These are phyloP conservation scores for Nebria salina DNA, from an alignment of 2,888 invertebrate species.

Conservation along the genomic window DNA sequence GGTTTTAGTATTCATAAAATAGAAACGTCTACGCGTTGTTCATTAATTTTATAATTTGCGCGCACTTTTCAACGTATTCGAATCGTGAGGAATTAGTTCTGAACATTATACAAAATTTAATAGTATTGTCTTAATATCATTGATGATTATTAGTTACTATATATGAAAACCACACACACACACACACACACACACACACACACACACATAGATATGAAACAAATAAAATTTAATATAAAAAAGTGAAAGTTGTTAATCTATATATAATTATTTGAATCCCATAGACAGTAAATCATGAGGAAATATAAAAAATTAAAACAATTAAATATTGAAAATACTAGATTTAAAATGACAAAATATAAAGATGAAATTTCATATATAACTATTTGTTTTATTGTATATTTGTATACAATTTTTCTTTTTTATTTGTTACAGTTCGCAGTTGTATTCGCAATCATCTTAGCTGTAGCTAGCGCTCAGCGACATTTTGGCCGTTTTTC, in stretches of 20 bases:
- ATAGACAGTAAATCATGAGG: neutral
- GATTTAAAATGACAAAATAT: neutral
- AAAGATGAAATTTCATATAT: neutral
- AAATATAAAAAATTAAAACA: neutral
- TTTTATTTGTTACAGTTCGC: conserved; percentile 29
- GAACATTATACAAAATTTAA: too few relatives aligned
- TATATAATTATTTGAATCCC: neutral
- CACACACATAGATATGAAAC: neutral
- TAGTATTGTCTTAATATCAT: neutral
- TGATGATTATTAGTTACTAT: neutral
- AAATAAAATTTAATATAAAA: conserved; percentile 1
- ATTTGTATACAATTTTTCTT: neutral
- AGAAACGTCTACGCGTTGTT: neutral
- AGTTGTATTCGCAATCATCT: conserved; percentile 26
- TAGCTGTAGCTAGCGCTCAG: conserved; percentile 60
- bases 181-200: too few relatives aligned
- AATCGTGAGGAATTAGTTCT: neutral
- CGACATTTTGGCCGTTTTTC: conserved; percentile 50
- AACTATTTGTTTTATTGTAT: neutral
- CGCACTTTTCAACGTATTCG: neutral
- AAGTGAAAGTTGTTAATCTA: conserved; percentile 12
- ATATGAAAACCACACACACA: too few relatives aligned
- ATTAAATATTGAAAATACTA: neutral
- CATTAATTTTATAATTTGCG: neutral
- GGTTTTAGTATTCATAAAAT: neutral